A percentile compares a stretch with the other conserved stretches of the same genome.
These are phyloP conservation scores for Enteromius viviparus DNA, from an alignment of 2,797 vertebrate species.

Conservation along the genomic window DNA sequence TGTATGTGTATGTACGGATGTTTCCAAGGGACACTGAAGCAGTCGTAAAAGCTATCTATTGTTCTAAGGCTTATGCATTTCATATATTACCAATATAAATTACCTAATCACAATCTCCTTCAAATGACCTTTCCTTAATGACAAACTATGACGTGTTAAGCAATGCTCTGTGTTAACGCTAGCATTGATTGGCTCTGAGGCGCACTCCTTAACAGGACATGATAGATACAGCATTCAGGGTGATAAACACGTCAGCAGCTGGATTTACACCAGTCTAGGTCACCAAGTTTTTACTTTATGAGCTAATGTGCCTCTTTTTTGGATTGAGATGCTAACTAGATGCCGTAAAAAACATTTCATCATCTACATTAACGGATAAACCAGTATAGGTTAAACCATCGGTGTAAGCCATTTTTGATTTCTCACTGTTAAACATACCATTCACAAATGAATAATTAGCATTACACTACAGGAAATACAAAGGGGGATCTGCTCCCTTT, in stretches of 20 bases:
- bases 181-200: slow-evolving; percentile 42
- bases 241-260: slow-evolving; percentile 53
- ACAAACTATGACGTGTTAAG: slow-evolving; percentile 21
- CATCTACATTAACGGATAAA: neutral
- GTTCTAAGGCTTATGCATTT: slow-evolving; percentile 74
- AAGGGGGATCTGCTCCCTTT: neutral
- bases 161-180: slow-evolving; percentile 43
- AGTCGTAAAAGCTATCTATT: slow-evolving; percentile 60
- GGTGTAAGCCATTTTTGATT: neutral
- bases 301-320: neutral
- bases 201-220: slow-evolving; percentile 51
- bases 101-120: slow-evolving; percentile 63
- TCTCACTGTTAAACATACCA: neutral
- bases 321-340: neutral
- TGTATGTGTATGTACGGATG: slow-evolving; percentile 54
- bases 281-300: slow-evolving; percentile 48
- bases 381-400: neutral
- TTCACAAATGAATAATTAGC: neutral
- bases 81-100: slow-evolving; percentile 60
- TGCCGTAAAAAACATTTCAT: neutral
- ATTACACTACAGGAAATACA: neutral
- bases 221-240: slow-evolving; percentile 51
- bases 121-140: slow-evolving; percentile 48
- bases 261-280: slow-evolving; percentile 63
- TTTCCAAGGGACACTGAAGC: slow-evolving; percentile 44